Evolutionary conservation across 2,113 vertebrate species (phyloP).

Genomic region (Antechinus flavipes): DNA sequence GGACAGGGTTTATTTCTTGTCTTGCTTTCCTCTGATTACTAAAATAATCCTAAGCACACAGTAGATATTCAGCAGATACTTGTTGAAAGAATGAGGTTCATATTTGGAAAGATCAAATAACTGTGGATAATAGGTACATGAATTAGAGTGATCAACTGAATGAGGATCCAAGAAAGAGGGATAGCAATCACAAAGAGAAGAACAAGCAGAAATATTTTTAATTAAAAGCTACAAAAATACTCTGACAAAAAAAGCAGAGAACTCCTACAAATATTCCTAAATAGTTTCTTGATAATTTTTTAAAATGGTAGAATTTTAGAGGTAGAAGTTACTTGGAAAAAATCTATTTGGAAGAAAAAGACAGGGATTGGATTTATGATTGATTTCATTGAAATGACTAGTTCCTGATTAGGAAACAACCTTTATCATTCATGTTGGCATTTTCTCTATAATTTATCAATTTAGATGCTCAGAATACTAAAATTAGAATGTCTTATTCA

Average conservation of each 20-base stretch:
- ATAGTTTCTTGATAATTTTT: not conserved
- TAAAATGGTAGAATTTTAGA: not conserved
- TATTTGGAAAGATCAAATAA: not conserved
- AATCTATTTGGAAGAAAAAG: not conserved
- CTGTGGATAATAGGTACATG: not conserved
- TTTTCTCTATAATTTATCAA: not conserved
- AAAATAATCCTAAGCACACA: not conserved
- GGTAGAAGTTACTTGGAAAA: not conserved
- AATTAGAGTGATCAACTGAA: not conserved
- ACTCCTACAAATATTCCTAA: not conserved
- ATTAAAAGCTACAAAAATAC: conserved; percentile 34
- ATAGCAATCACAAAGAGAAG: not conserved
- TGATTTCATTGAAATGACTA: not conserved
- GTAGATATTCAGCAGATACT: not conserved
- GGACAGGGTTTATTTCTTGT: not conserved
- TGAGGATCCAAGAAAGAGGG: not conserved
- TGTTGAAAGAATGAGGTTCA: not conserved
- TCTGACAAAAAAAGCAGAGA: not conserved
- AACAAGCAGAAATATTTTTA: not conserved
- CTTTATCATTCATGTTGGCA: not conserved
- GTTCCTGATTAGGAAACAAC: not conserved
- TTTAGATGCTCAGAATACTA: not conserved
- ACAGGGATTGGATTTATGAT: not conserved
- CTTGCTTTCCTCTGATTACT: not conserved
- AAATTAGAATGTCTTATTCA: not conserved